A percentile compares a stretch with the other conserved stretches of the same genome.
These are phyloP conservation scores for Napeogenes sylphis DNA, from an alignment of 2,888 invertebrate genomes.

Conservation along the genomic window DNA sequence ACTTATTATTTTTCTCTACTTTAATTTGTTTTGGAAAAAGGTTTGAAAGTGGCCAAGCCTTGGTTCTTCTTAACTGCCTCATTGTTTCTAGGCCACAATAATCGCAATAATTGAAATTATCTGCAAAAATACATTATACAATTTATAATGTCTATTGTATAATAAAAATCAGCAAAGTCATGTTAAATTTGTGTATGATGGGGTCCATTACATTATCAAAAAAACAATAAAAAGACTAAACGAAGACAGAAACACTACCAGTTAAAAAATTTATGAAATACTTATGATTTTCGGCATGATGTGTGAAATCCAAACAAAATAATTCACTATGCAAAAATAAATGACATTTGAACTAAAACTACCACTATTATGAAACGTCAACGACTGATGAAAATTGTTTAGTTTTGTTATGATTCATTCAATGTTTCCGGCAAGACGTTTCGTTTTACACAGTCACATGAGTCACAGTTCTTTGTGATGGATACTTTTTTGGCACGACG, in stretches of 20 bases:
- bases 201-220: not conserved
- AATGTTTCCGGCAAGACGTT: not conserved
- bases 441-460: too few relatives aligned
- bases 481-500: too few relatives aligned
- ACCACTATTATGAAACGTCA: not conserved
- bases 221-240: not conserved
- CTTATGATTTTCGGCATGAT: not conserved
- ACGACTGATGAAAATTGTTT: not conserved
- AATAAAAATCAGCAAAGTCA: conserved; percentile 28
- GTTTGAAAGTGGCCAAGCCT: conserved; percentile 29
- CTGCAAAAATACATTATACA: too few relatives aligned
- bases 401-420: not conserved
- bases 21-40: conserved; percentile 26
- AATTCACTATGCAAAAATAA: not conserved
- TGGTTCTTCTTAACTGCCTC: conserved; percentile 30
- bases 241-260: not conserved
- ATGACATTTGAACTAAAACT: not conserved
- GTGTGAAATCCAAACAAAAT: not conserved
- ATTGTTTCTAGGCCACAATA: conserved; percentile 30
- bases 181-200: not conserved
- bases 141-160: too few relatives aligned
- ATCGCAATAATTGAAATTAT: too few relatives aligned
- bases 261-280: not conserved
- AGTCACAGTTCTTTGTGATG: too few relatives aligned
- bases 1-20: not conserved